A percentile compares a stretch with the other conserved stretches of the same genome.
These are phyloP conservation scores for Enteromius mattozi DNA, from an alignment of 2,797 vertebrate genomes.

Conservation along the genomic window DNA sequence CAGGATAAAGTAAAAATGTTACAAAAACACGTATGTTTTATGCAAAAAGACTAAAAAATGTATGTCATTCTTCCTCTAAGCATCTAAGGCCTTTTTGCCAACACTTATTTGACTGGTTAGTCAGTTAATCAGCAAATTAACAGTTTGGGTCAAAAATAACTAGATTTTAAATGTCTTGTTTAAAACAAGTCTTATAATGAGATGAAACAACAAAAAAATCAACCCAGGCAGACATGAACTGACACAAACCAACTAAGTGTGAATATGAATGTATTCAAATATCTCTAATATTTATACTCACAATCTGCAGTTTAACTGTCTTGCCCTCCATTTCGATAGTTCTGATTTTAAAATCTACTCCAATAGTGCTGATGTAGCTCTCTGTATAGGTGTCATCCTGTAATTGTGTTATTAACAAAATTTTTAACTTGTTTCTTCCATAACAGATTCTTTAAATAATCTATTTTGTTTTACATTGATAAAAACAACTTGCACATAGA, in stretches of 20 bases:
- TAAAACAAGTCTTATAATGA: not conserved
- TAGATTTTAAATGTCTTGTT: not conserved
- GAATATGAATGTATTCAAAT: not conserved
- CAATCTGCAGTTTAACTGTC: slow-evolving; percentile 83
- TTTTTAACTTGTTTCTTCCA: not conserved
- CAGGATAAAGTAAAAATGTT: not conserved
- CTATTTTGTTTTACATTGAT: not conserved
- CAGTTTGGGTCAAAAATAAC: not conserved
- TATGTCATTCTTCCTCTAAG: not conserved
- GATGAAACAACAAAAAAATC: not conserved
- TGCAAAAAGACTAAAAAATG: not conserved
- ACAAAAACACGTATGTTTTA: not conserved
- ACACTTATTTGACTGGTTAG: not conserved
- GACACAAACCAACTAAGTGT: not conserved
- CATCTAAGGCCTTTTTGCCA: not conserved
- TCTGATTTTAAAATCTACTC: slow-evolving; percentile 84
- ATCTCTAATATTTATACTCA: slow-evolving; percentile 63
- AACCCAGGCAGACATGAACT: not conserved
- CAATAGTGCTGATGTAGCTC: slow-evolving; percentile 84
- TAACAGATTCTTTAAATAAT: not conserved
- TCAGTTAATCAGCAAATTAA: not conserved
- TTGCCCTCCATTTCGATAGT: slow-evolving; percentile 83
- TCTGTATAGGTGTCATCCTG: slow-evolving; percentile 85
- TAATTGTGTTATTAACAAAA: not conserved
- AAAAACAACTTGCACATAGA: not conserved